Base-by-base conservation (phyloP, 2,113 vertebrate genomes). In the Regulus satrapa region DNA sequence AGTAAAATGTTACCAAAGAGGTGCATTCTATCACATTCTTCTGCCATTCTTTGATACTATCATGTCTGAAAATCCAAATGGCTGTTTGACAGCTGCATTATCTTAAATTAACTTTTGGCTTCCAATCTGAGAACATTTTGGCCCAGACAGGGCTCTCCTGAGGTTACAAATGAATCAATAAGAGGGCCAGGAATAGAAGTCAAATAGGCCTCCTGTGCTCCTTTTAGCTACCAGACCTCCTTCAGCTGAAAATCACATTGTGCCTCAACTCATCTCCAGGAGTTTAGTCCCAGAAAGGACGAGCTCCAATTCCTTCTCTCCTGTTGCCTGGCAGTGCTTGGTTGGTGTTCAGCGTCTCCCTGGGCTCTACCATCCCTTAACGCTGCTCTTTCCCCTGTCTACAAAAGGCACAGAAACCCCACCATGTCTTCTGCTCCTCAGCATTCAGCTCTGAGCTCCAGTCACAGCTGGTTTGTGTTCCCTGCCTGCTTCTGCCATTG, bases 391-490 rank as follows among this genome's bases (percentile, higher is more conserved):
- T 87, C 51, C 21, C 43, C 69, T 12, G 8, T 29, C 89, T 32
- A 18, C 72, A 56, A 61, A 92, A 80, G 86, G 24, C 40, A 24
- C 72, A 74, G 78, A 68, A 72, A 11, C 36, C 38, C 54, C 69
- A 56, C 32, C 24, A 13, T 2, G 1, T 85, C 89, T 85, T 34
- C 62, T 89, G 48, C 88, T 92, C 64, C 52, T 85, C 68, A 92
- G 82, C 4, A 0, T 73, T 74, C 10, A 0, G 36, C 63, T 92
- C 72, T 8, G 36, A 89, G 75, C 71, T 74, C 78, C 92, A 92
- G 96, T 97, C 96, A 96, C 94, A 95, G 68, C 85, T 81, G 73
- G 40, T 95, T 94, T 95, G 68, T 72, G 92, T 81, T 89, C 89
- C 49, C 66, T 87, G 81, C 92, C 92, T 90, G 95, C 92, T 93